These are phyloP conservation scores for Oostethus manadensis DNA, from an alignment of 2,113 vertebrate genomes.

Conservation along the genomic window DNA sequence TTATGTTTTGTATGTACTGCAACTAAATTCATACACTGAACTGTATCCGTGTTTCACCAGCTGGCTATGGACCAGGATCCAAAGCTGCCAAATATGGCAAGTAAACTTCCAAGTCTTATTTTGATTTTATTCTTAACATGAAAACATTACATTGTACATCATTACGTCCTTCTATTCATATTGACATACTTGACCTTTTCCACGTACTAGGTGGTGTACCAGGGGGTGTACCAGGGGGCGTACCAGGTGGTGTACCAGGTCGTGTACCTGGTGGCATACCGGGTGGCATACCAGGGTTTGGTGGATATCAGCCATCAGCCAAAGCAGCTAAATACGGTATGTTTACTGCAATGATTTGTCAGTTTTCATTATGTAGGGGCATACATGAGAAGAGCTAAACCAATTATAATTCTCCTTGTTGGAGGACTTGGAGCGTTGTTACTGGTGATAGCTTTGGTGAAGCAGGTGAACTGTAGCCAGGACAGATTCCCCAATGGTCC, in stretches of 20 bases:
- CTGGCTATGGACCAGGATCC: constrained; percentile 42
- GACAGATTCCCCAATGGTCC: neutral
- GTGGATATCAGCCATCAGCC: neutral
- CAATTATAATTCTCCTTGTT: no score
- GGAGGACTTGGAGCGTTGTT: constrained; percentile 36
- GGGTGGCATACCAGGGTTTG: constrained; percentile 3
- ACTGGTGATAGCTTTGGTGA: constrained; percentile 33
- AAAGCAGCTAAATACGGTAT: constrained; percentile 4
- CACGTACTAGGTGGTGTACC: constrained; percentile 29
- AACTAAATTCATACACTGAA: neutral
- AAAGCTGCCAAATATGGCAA: constrained; percentile 68
- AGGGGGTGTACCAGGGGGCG: constrained; percentile 27
- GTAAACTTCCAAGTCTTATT: neutral
- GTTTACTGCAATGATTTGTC: neutral
- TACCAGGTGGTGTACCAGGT: neutral
- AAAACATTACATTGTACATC: neutral
- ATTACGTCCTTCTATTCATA: neutral
- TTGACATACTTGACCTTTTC: neutral
- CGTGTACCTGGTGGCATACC: neutral
- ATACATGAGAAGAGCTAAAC: no score
- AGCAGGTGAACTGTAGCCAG: constrained; percentile 14
- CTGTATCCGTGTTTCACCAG: constrained; percentile 6
- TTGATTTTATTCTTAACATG: neutral
- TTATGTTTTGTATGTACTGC: neutral
- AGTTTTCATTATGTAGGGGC: neutral